Evolutionary conservation across 2,113 vertebrate species (phyloP), one percentile per base, ranked within the genome.

Genomic region (Pangasianodon hypophthalmus): DNA sequence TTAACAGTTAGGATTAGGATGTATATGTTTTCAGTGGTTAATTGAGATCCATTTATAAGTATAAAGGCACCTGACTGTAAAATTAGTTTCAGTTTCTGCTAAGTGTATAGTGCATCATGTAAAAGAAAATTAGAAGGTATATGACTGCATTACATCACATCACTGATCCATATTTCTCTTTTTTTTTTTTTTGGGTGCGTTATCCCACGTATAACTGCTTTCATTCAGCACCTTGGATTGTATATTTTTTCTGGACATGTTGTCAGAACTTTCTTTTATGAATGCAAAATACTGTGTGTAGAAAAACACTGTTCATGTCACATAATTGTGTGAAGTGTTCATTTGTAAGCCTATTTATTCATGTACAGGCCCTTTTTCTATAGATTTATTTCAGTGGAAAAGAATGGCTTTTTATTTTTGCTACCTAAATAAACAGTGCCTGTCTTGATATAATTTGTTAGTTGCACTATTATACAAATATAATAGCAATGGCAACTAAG

Each of bases 381-480:
- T 60, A 46, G 32, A 77, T 62, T 60, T 62, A 69, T 88, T 67
- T 32, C 67, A 69, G 26, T 84, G 29, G 48, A 80, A 69, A 16
- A 37, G 32, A 1, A 79, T 62, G 21, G 41, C 18, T 16, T 81
- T 88, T 58, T 81, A 81, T 91, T 88, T 90, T 88, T 88, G 73
- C 84, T 88, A 85, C 46, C 29, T 46, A 48, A 91, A 91, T 91
- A 88, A 91, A 91, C 6, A 41, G 9, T 75, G 64, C 54, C 32
- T 75, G 52, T 84, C 41, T 84, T 90, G n/a, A 46, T 44, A 8
- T 11, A 60, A 10, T 14, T 21, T 56, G 21, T 58, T 71, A n/a
- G 9, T 69, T 69, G 29, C n/a, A 11, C 16, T 69, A 1, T 69
- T 69, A 69, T n/a, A 14, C n/a, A 32, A 69, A 69, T 69, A n/a